Percentiles rank a stretch among this genome's conserved stretches.
These are phyloP conservation scores for Limonius californicus DNA, from an alignment of 1,140 invertebrate species.

Conservation along the genomic window DNA sequence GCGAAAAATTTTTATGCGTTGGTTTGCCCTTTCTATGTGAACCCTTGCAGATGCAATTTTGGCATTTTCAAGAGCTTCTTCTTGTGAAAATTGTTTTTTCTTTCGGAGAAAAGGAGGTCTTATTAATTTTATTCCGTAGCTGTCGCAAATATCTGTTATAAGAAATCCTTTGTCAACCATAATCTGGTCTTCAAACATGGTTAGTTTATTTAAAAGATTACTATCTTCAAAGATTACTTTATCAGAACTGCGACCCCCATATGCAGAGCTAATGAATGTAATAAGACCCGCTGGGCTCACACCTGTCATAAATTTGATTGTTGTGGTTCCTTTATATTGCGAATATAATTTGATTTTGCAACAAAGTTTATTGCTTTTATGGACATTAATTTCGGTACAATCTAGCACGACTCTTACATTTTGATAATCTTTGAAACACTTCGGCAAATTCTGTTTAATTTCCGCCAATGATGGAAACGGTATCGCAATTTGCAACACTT, in stretches of 20 bases:
- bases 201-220: background rate
- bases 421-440: background rate
- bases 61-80: background rate
- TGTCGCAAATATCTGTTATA: slow-evolving; percentile 23
- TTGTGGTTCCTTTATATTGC: slow-evolving; percentile 16
- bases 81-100: slow-evolving; percentile 20
- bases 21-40: slow-evolving; percentile 20
- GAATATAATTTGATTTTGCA: slow-evolving; percentile 16
- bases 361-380: slow-evolving; percentile 14
- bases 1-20: slow-evolving; percentile 20
- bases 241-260: slow-evolving; percentile 4
- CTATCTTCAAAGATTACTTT: slow-evolving; percentile 16
- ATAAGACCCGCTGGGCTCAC: slow-evolving; percentile 10
- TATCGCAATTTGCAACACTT: too few relatives aligned
- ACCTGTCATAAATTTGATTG: slow-evolving; percentile 18
- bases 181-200: slow-evolving; percentile 10
- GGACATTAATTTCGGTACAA: background rate
- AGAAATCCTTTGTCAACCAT: slow-evolving; percentile 27
- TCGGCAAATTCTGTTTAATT: background rate
- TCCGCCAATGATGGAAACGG: background rate
- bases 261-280: slow-evolving; percentile 6
- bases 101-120: slow-evolving; percentile 28
- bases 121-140: slow-evolving; percentile 22
- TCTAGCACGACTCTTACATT: slow-evolving; percentile 4
- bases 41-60: slow-evolving; percentile 16